Percentiles rank a stretch among this genome's conserved stretches.
Evolutionary conservation across 35 echinoderm and acorn worm species (phyloP).

Genomic region (Acanthaster planci): DNA sequence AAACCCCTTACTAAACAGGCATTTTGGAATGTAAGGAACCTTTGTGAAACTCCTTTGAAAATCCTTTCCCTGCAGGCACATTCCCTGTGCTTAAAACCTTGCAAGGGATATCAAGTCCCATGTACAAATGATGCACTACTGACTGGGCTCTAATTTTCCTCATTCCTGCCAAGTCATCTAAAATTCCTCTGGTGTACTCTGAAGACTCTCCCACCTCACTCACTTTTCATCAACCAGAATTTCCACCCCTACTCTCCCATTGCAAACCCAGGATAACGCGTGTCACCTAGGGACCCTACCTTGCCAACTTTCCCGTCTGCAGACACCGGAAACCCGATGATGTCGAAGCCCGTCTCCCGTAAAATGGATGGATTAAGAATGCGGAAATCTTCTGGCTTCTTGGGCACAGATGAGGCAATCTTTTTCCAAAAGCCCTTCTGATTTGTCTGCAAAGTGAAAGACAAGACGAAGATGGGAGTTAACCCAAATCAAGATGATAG

Average conservation of each 20-base stretch:
- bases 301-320: constrained; percentile 65
- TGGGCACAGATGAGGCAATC: constrained; percentile 57
- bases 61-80: too few species aligned
- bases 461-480: neutral
- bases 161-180: too few species aligned
- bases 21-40: too few species aligned
- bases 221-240: neutral
- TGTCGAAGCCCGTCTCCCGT: constrained; percentile 55
- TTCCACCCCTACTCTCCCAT: neutral
- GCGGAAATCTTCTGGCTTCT: constrained; percentile 55
- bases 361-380: constrained; percentile 72
- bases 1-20: too few species aligned
- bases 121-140: too few species aligned
- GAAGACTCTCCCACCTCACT: neutral
- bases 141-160: too few species aligned
- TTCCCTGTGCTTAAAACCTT: too few species aligned
- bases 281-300: constrained; percentile 41
- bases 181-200: neutral
- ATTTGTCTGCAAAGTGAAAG: constrained; percentile 39
- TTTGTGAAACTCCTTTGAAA: too few species aligned
- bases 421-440: constrained; percentile 84
- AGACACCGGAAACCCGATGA: constrained; percentile 57
- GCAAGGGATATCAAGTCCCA: too few species aligned
- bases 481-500: too few species aligned
- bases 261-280: neutral